These are phyloP conservation scores for Halcyon badia DNA, from an alignment of 2,797 vertebrate species.

Conservation along the genomic window DNA sequence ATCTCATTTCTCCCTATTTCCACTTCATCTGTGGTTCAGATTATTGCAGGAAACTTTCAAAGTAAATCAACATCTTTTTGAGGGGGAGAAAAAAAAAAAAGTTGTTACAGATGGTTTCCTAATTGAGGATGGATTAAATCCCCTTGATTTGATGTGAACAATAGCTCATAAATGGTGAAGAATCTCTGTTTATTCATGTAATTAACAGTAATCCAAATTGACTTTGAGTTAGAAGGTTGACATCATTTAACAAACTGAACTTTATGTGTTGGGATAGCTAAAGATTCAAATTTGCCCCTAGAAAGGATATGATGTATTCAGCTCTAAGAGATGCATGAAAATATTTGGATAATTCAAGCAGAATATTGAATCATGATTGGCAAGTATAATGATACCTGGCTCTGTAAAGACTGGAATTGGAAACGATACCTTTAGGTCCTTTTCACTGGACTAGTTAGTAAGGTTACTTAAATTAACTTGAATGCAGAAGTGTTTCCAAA, in stretches of 20 bases:
- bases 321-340: background rate
- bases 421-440: rapidly evolving
- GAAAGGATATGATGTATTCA: background rate
- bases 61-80: background rate
- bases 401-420: background rate
- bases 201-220: background rate
- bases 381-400: background rate
- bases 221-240: background rate
- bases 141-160: background rate
- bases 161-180: background rate
- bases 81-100: background rate
- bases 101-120: background rate
- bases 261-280: background rate
- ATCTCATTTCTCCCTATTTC: background rate
- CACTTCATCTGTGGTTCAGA: background rate
- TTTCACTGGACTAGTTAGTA: background rate
- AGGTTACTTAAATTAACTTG: background rate
- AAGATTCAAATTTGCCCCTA: background rate
- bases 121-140: background rate
- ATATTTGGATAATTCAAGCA: background rate
- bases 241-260: background rate
- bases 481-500: background rate
- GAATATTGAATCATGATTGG: background rate
- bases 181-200: background rate
- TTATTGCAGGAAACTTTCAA: background rate